Evolutionary conservation across 2,113 vertebrate genomes (phyloP).

Genomic region (Beaufortia kweichowensis): DNA sequence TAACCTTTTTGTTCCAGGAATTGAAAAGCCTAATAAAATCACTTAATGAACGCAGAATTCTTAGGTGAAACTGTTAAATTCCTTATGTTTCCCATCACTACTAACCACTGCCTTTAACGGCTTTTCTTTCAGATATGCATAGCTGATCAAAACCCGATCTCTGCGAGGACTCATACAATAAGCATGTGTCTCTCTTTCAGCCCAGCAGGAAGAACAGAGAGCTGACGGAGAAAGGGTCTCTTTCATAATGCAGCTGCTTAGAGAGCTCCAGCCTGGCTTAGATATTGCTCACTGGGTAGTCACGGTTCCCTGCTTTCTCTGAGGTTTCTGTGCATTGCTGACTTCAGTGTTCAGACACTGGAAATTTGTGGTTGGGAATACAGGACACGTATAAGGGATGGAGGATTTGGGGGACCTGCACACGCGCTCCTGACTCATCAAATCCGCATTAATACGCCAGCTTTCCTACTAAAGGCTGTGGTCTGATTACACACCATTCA

Average conservation of each 20-base stretch:
- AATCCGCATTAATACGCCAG: constrained; percentile 4
- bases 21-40: no score
- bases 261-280: constrained; percentile 20
- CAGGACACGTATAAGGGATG: neutral
- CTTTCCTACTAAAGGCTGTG: constrained; percentile 31
- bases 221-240: constrained; percentile 23
- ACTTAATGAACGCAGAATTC: no score
- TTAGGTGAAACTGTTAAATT: no score
- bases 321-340: constrained; percentile 22
- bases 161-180: constrained; percentile 30
- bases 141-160: constrained; percentile 1
- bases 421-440: constrained; percentile 16
- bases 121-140: neutral
- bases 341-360: neutral
- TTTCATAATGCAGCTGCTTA: constrained; percentile 38
- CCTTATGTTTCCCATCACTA: neutral
- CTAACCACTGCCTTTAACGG: neutral
- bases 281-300: constrained; percentile 15
- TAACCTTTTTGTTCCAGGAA: no score
- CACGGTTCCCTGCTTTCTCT: neutral
- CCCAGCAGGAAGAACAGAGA: constrained; percentile 27
- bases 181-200: constrained; percentile 1
- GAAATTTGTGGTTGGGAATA: constrained; percentile 10
- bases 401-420: neutral
- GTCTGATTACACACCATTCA: constrained; percentile 28